phyloP scores from a whole-genome alignment of 2,888 invertebrate genomes.

The Didymodactylos carnosus region DNA sequence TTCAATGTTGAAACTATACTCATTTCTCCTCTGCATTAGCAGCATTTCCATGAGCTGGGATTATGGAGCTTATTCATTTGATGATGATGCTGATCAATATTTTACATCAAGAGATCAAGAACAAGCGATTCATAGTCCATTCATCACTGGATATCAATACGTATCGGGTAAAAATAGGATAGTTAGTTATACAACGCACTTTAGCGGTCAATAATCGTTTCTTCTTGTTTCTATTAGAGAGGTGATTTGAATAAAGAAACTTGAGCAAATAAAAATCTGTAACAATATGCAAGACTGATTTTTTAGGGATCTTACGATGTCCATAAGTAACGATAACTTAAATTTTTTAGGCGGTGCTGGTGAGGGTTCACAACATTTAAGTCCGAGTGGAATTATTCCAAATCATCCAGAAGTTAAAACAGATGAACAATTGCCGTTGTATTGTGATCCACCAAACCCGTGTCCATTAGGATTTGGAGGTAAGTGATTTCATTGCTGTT shows the following conservation, averaged over 20 bases:
- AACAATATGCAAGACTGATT: too few relatives aligned
- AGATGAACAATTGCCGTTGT: slow-evolving; percentile 77
- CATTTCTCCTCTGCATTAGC: too few relatives aligned
- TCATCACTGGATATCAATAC: background rate
- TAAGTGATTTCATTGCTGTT: too few relatives aligned
- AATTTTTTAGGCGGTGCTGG: slow-evolving; percentile 47
- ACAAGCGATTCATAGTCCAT: slow-evolving; percentile 5
- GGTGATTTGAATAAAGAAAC: too few relatives aligned
- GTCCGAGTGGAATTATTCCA: slow-evolving; percentile 35
- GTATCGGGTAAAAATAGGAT: background rate
- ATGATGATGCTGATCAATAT: background rate
- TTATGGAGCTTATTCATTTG: background rate
- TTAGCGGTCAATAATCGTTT: too few relatives aligned
- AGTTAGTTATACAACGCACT: too few relatives aligned
- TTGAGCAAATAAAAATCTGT: too few relatives aligned
- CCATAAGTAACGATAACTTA: too few relatives aligned
- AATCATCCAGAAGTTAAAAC: slow-evolving; percentile 58
- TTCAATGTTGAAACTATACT: too few relatives aligned
- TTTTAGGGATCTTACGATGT: too few relatives aligned
- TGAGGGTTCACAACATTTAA: slow-evolving; percentile 50
- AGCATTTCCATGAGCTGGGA: too few relatives aligned
- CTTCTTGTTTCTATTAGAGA: too few relatives aligned
- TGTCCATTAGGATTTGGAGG: slow-evolving; percentile 62
- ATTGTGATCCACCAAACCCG: slow-evolving; percentile 96
- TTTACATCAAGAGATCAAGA: slow-evolving; percentile 2